A percentile compares a stretch with the other conserved stretches of the same genome.
Conservation (phyloP, 2,797 vertebrate species). For the Acanthurus leucopareius region DNA sequence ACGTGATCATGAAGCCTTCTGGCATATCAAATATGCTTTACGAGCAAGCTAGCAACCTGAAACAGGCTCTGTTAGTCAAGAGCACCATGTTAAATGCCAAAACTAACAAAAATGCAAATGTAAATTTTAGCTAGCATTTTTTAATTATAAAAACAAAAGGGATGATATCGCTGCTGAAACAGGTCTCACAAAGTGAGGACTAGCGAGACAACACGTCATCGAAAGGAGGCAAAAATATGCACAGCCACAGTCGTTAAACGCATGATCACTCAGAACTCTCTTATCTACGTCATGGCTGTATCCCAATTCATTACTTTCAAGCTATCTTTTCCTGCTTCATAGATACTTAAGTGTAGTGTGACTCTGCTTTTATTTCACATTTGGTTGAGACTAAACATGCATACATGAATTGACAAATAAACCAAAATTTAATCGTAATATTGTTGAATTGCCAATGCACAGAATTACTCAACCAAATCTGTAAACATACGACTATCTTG, state of each 20-base stretch:
- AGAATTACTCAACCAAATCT: background rate
- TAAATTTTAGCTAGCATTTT: background rate
- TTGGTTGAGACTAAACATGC: too few species aligned
- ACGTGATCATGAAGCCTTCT: background rate
- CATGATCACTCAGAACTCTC: background rate
- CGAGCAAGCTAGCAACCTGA: background rate
- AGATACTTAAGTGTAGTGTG: background rate
- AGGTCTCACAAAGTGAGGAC: background rate
- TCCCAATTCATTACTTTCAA: conserved; percentile 33
- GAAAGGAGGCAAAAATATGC: background rate
- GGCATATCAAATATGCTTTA: background rate
- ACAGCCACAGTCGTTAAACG: background rate
- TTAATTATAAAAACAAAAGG: background rate
- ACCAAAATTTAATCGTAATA: background rate
- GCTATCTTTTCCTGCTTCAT: background rate
- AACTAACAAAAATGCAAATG: conserved; percentile 1
- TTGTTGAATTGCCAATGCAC: background rate
- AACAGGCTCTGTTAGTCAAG: background rate
- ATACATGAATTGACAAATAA: background rate
- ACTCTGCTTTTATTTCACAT: too few species aligned
- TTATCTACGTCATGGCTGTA: conserved; percentile 27
- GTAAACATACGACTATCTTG: background rate
- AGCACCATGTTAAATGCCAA: background rate
- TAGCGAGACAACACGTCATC: background rate
- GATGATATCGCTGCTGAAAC: background rate